Percentiles rank a stretch among this genome's conserved stretches.
These are phyloP conservation scores for Phacellophora camtschatica DNA, from an alignment of 30 jellyfish, hydroid and myxozoan species.

Conservation along the genomic window DNA sequence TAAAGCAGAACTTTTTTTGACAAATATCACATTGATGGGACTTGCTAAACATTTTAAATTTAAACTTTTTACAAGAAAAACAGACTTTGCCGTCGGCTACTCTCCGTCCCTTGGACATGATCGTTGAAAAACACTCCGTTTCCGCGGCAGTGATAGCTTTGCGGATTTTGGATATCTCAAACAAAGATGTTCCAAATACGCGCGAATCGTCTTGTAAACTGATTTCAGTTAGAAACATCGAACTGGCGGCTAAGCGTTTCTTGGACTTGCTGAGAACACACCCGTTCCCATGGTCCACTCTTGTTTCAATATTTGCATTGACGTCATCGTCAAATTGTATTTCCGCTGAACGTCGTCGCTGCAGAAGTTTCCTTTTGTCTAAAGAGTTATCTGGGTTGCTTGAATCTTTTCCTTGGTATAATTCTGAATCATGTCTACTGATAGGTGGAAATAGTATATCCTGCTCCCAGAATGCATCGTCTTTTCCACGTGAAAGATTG, in stretches of 20 bases:
- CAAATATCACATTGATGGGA: conserved; percentile 77
- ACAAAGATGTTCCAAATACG: conserved; percentile 78
- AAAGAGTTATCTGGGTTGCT: neutral
- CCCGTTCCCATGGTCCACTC: neutral
- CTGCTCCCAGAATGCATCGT: neutral
- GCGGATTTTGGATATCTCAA: conserved; percentile 84
- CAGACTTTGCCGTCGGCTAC: conserved; percentile 62
- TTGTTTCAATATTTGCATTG: neutral
- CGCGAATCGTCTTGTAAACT: conserved; percentile 68
- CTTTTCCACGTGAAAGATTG: neutral
- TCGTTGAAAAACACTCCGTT: conserved; percentile 31
- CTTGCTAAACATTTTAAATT: conserved; percentile 61
- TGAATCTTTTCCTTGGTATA: neutral
- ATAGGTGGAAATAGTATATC: neutral
- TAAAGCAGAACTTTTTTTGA: conserved; percentile 63
- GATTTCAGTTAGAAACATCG: conserved; percentile 49
- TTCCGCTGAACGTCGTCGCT: conserved; percentile 6
- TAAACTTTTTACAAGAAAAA: conserved; percentile 63
- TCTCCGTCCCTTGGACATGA: neutral
- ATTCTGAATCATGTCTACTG: neutral
- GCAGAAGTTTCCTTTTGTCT: neutral
- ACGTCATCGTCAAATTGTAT: neutral
- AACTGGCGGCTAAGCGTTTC: conserved; percentile 62
- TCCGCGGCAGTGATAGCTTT: conserved; percentile 92
- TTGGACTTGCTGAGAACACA: neutral